A percentile compares a stretch with the other conserved stretches of the same genome.
These are phyloP conservation scores for Athene cunicularia DNA, from an alignment of 2,113 vertebrate species.

Conservation along the genomic window DNA sequence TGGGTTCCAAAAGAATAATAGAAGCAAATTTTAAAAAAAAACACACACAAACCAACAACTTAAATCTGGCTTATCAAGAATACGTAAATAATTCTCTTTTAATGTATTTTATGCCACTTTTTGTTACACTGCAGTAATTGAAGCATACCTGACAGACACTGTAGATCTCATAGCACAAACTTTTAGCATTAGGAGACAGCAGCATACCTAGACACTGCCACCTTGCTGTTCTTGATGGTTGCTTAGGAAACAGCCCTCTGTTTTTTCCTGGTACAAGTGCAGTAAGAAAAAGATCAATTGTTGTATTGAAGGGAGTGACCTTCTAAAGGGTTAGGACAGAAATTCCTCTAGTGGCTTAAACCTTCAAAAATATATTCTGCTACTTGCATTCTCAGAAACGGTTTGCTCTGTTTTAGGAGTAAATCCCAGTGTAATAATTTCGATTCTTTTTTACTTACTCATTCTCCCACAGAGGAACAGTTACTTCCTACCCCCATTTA, in stretches of 20 bases:
- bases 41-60: neutral
- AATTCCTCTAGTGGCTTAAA: neutral
- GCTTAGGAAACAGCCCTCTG: neutral
- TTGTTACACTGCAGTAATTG: neutral
- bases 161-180: neutral
- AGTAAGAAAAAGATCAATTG: neutral
- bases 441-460: neutral
- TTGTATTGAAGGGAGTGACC: neutral
- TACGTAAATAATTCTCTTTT: neutral
- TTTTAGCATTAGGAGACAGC: neutral
- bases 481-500: neutral
- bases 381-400: neutral
- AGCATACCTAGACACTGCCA: neutral
- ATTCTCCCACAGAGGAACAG: neutral
- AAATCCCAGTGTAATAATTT: neutral
- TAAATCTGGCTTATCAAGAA: neutral
- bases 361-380: neutral
- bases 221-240: neutral
- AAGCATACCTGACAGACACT: neutral
- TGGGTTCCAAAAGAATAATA: neutral
- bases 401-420: neutral
- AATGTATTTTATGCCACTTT: neutral
- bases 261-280: neutral
- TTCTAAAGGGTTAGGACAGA: neutral
- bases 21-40: neutral